A percentile compares a stretch with the other conserved stretches of the same genome.
These are phyloP conservation scores for Podilymbus podiceps DNA, from an alignment of 2,113 vertebrate genomes.

Conservation along the genomic window DNA sequence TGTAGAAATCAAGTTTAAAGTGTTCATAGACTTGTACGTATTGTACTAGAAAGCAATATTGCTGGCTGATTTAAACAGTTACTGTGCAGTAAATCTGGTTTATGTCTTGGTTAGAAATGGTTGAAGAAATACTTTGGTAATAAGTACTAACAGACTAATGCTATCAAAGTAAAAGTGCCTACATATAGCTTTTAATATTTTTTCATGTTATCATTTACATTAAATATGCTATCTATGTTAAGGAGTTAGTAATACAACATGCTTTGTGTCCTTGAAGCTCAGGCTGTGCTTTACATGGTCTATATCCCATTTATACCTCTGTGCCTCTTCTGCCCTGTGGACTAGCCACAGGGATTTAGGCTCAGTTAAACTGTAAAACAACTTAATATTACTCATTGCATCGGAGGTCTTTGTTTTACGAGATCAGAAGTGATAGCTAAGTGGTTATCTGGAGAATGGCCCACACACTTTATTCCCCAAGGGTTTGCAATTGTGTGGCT, in stretches of 20 bases:
- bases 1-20: neutral
- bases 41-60: neutral
- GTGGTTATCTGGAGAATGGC: neutral
- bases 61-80: neutral
- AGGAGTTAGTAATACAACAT: neutral
- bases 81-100: neutral
- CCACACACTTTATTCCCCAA: neutral
- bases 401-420: neutral
- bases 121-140: neutral
- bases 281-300: neutral
- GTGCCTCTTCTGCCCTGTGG: neutral
- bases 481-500: neutral
- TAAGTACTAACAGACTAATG: conserved; percentile 27
- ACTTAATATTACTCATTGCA: neutral
- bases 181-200: neutral
- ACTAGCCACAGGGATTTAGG: neutral
- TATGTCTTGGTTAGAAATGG: neutral
- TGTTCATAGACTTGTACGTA: rapidly evolving
- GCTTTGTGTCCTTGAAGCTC: neutral
- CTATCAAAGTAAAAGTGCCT: neutral
- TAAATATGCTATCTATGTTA: neutral
- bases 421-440: neutral
- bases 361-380: neutral
- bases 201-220: neutral
- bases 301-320: neutral